Percentiles rank a stretch among this genome's conserved stretches.
Evolutionary conservation across 2,113 vertebrate species (phyloP).

Genomic region (Planiliza haematocheilus): DNA sequence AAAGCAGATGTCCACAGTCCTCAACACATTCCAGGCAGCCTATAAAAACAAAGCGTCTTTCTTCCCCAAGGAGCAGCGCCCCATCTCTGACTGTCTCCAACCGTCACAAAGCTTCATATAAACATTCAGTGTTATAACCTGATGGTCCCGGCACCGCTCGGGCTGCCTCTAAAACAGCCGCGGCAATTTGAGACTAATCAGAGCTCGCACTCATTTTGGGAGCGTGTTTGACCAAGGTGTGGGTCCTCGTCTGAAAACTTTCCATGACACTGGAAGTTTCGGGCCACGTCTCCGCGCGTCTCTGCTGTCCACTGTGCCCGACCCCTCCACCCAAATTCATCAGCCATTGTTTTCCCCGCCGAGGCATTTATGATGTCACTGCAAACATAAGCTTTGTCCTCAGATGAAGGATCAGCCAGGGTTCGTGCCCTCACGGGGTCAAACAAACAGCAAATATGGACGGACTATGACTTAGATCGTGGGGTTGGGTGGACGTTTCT

Average conservation of each 20-base stretch:
- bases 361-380: conserved; percentile 79
- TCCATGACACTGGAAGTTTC: conserved; percentile 73
- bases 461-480: conserved; percentile 57
- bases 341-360: conserved; percentile 76
- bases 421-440: conserved; percentile 74
- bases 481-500: conserved; percentile 56
- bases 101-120: conserved; percentile 60
- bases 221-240: conserved; percentile 73
- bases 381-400: conserved; percentile 83
- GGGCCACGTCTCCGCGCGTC: conserved; percentile 25
- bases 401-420: conserved; percentile 79
- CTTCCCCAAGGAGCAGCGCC: conserved; percentile 61
- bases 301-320: conserved; percentile 66
- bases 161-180: conserved; percentile 20
- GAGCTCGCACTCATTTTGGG: conserved; percentile 39
- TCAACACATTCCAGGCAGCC: conserved; percentile 81
- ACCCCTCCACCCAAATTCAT: conserved; percentile 70
- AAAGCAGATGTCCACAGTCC: conserved; percentile 83
- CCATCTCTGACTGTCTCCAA: conserved; percentile 60
- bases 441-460: conserved; percentile 81
- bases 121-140: conserved; percentile 56
- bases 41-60: conserved; percentile 83
- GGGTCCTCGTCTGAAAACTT: conserved; percentile 67
- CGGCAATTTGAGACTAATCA: conserved; percentile 33
- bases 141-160: not conserved